Conservation (phyloP, 2,888 invertebrate genomes). For the Acleris literana region DNA sequence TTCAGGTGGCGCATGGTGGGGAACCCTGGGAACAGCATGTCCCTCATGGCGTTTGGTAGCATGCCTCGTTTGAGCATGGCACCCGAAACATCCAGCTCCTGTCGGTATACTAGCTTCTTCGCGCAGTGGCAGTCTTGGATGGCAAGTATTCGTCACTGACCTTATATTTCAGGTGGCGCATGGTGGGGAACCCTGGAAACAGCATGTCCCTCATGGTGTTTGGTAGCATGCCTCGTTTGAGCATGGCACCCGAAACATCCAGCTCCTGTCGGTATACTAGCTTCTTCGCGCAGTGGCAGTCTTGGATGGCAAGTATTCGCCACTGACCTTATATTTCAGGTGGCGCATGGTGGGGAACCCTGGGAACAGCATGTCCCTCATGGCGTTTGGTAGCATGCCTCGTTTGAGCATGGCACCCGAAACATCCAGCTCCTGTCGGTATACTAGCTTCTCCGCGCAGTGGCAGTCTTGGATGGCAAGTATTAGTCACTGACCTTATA, state of each 20-base stretch:
- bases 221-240: slow-evolving; percentile 88
- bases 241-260: slow-evolving; percentile 78
- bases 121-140: slow-evolving; percentile 83
- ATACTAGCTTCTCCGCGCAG: slow-evolving; percentile 69
- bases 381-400: slow-evolving; percentile 88
- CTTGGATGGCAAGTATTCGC: slow-evolving; percentile 54
- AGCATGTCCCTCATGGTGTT: slow-evolving; percentile 86
- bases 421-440: slow-evolving; percentile 84
- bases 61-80: slow-evolving; percentile 87
- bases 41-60: slow-evolving; percentile 85
- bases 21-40: slow-evolving; percentile 94
- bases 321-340: slow-evolving; percentile 88
- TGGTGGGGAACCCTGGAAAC: slow-evolving; percentile 96
- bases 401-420: slow-evolving; percentile 83
- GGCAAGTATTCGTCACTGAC: slow-evolving; percentile 71
- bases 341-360: slow-evolving; percentile 97
- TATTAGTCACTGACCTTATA: slow-evolving; percentile 85
- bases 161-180: slow-evolving; percentile 91
- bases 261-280: slow-evolving; percentile 82
- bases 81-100: slow-evolving; percentile 83
- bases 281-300: slow-evolving; percentile 78
- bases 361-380: slow-evolving; percentile 88
- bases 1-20: slow-evolving; percentile 94
- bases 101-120: slow-evolving; percentile 65
- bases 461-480: slow-evolving; percentile 76